phyloP scores from a whole-genome alignment of 2,888 invertebrate genomes.

The Chloroclystis v-ata region DNA sequence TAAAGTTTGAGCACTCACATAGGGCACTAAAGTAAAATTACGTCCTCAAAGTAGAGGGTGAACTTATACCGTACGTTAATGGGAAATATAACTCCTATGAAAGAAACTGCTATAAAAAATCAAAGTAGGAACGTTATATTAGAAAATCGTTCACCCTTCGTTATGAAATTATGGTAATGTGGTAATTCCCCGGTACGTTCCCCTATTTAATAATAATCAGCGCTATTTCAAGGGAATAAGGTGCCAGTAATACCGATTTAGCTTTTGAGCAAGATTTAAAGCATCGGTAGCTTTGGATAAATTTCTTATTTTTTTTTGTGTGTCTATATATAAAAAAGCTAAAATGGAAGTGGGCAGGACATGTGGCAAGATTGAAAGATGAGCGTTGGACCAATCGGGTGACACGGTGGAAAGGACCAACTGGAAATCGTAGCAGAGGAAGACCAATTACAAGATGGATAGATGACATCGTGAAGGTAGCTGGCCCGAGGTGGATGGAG shows the following conservation, averaged over 20 bases:
- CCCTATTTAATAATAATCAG: neutral
- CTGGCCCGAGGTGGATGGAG: too few relatives aligned
- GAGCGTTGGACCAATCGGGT: too few relatives aligned
- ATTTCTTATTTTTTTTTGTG: too few relatives aligned
- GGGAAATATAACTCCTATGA: conserved; percentile 28
- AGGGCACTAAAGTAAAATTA: conserved; percentile 17
- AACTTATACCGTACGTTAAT: conserved; percentile 27
- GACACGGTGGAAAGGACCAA: too few relatives aligned
- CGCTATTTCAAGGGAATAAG: conserved; percentile 15
- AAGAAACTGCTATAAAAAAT: conserved; percentile 46
- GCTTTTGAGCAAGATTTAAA: too few relatives aligned
- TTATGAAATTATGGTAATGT: conserved; percentile 72
- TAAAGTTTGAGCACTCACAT: conserved; percentile 22
- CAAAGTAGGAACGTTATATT: conserved; percentile 61
- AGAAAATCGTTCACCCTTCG: conserved; percentile 64
- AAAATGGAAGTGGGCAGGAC: too few relatives aligned
- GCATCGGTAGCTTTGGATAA: too few relatives aligned
- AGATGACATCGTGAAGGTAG: too few relatives aligned
- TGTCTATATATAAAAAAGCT: too few relatives aligned
- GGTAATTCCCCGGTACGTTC: conserved; percentile 21
- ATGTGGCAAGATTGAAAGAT: too few relatives aligned
- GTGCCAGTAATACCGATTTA: conserved; percentile 1
- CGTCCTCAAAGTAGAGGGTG: conserved; percentile 16
- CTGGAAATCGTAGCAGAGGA: too few relatives aligned
- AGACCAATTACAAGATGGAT: too few relatives aligned